phyloP scores from a whole-genome alignment of 2,888 invertebrate genomes.

The Cryptocheilus praepositus region DNA sequence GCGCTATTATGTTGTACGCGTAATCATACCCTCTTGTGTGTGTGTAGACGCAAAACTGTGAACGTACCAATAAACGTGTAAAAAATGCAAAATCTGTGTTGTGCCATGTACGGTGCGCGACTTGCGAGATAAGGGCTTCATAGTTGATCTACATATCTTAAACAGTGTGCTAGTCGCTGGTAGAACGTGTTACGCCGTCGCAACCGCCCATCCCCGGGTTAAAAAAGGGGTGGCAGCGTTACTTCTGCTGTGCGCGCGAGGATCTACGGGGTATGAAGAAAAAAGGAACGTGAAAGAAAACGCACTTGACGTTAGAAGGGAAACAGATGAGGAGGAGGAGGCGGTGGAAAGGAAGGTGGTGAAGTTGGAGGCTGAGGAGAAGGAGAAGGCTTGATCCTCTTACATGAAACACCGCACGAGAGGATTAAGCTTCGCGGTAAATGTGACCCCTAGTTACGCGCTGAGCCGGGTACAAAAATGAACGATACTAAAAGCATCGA shows the following conservation, averaged over 20 bases:
- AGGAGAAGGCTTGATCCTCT: slow-evolving; percentile 54
- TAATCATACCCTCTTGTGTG: slow-evolving; percentile 26
- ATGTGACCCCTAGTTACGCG: not conserved
- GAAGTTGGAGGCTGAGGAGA: slow-evolving; percentile 30
- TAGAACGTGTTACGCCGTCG: slow-evolving; percentile 14
- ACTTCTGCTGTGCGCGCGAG: not conserved
- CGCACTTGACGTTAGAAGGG: too few species aligned
- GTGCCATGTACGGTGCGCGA: slow-evolving; percentile 20
- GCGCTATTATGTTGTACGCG: not conserved
- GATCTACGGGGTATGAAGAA: not conserved
- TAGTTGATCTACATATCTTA: slow-evolving; percentile 29
- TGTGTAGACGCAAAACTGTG: slow-evolving; percentile 41
- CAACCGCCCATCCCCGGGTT: slow-evolving; percentile 11
- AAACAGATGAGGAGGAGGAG: not conserved
- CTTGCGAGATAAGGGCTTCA: slow-evolving; percentile 31
- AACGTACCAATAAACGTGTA: slow-evolving; percentile 41
- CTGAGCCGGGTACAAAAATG: not conserved
- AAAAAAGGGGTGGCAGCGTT: slow-evolving; percentile 10
- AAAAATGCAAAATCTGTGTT: slow-evolving; percentile 39
- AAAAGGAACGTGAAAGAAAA: not conserved
- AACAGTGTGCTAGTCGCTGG: slow-evolving; percentile 19
- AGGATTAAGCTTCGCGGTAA: slow-evolving; percentile 47
- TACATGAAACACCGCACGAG: slow-evolving; percentile 25
- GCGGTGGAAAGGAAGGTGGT: slow-evolving; percentile 13
- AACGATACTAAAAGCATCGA: not conserved